Base-by-base conservation (phyloP, 2,888 invertebrate genomes). In the Junonia oenone region DNA sequence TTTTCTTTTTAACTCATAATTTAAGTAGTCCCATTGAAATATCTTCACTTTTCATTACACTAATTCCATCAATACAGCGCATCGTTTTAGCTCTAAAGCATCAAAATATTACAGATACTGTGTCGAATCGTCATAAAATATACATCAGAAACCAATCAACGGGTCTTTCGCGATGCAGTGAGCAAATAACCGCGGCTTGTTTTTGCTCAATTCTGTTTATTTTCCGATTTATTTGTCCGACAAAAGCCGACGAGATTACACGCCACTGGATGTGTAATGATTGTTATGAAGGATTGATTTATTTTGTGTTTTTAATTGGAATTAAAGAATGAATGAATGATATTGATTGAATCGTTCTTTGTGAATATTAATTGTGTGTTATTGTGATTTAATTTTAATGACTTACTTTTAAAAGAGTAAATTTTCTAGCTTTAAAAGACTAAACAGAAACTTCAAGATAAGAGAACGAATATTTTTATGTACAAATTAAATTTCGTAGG, bases 121-220 rank as follows among this genome's bases (percentile, higher is more conserved):
- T 40, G 45, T 15, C 13, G 13, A n/a, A 26, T 29, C 2, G 29
- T 35, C 45, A 45, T 50, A 38, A 55, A 55, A 50, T 38, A 46
- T 31, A 29, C 37, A 55, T 50, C 45, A 46, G 37, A 51, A 55
- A 31, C 38, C 55, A 55, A 55, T 55, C 50, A 55, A 15, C 19
- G 49, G 45, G 33, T 51, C 38, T 48, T 48, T 48, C 13, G 22
- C 37, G 37, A 29, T 35, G 45, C 50, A 45, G 37, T 38, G 14
- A 51, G 22, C 14, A 50, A 55, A 46, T 33, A 51, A 37, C 33
- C 38, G 37, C n/a, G 35, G 6, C 6, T 43, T 43, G 22, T 43
- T 40, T 40, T 19, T 11, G 11, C 1, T 40, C 38, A 19, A 38
- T 17, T 17, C 17, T 17, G 11, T 38, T 11, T n/a, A 38, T 38